Percentiles rank a stretch among this genome's conserved stretches.
Conservation (phyloP, 2,888 invertebrate species). For the Brenthis ino region DNA sequence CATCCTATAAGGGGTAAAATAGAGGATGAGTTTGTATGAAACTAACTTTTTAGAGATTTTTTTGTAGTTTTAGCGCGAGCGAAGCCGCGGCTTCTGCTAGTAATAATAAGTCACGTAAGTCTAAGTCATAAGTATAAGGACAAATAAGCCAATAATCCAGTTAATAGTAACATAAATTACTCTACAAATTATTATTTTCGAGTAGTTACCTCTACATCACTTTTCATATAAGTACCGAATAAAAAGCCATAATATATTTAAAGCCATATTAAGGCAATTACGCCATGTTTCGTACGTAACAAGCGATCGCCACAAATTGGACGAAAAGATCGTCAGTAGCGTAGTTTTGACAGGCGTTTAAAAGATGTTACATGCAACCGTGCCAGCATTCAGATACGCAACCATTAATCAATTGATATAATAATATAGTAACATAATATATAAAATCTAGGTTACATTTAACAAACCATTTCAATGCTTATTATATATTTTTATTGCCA, state of each 20-base stretch:
- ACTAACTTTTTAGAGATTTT: no score
- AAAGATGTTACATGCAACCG: conserved; percentile 38
- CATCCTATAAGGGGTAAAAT: no score
- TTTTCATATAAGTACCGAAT: no score
- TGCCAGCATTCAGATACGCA: conserved; percentile 22
- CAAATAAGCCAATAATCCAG: no score
- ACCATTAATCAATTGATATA: conserved; percentile 39
- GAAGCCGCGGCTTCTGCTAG: no score
- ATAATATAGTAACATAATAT: conserved; percentile 9
- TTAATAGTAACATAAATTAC: no score
- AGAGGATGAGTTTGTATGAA: no score
- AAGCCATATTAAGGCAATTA: conserved; percentile 19
- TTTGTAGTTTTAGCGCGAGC: no score
- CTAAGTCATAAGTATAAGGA: no score
- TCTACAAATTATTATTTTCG: no score
- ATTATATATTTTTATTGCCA: not conserved
- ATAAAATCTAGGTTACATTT: conserved; percentile 1
- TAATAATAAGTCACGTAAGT: no score
- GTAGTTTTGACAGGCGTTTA: conserved; percentile 40
- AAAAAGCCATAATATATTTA: not conserved
- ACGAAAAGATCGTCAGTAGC: conserved; percentile 40
- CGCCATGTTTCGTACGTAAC: conserved; percentile 13
- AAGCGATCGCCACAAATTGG: conserved; percentile 22
- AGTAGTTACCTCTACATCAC: no score
- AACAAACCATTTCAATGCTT: not conserved